phyloP scores from a whole-genome alignment of 92 coral and sea anemone species.

The Bergia sp. region DNA sequence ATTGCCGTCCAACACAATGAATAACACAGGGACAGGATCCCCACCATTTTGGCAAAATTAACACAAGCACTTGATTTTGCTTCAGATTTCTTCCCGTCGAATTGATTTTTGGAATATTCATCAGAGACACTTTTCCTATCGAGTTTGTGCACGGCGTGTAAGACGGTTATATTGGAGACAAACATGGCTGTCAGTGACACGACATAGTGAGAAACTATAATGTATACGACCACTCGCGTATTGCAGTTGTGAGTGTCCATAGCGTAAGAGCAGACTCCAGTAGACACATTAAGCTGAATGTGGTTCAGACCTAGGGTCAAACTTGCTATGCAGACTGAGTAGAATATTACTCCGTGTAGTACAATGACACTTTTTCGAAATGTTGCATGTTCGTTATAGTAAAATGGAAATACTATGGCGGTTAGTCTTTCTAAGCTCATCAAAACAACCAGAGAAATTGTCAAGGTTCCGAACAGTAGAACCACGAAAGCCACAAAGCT shows the following conservation, averaged over 20 bases:
- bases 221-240: constrained; percentile 67
- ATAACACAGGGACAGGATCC: constrained; percentile 78
- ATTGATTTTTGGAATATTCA: constrained; percentile 61
- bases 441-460: constrained; percentile 82
- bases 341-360: constrained; percentile 52
- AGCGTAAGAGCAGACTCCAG: constrained; percentile 77
- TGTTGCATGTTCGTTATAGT: constrained; percentile 80
- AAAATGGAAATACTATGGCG: constrained; percentile 87
- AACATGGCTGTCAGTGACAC: constrained; percentile 71
- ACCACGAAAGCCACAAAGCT: constrained; percentile 80
- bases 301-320: constrained; percentile 66
- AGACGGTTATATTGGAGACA: constrained; percentile 73
- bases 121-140: constrained; percentile 81
- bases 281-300: constrained; percentile 73
- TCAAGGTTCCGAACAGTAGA: constrained; percentile 79
- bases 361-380: constrained; percentile 72
- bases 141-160: constrained; percentile 72
- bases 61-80: constrained; percentile 70
- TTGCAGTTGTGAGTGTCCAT: constrained; percentile 79
- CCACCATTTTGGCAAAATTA: constrained; percentile 93
- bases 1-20: constrained; percentile 86
- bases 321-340: constrained; percentile 65
- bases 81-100: constrained; percentile 43
- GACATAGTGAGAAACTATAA: constrained; percentile 73
- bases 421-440: constrained; percentile 85